Conservation (phyloP, 2,888 invertebrate species). For the Bembecia ichneumoniformis region DNA sequence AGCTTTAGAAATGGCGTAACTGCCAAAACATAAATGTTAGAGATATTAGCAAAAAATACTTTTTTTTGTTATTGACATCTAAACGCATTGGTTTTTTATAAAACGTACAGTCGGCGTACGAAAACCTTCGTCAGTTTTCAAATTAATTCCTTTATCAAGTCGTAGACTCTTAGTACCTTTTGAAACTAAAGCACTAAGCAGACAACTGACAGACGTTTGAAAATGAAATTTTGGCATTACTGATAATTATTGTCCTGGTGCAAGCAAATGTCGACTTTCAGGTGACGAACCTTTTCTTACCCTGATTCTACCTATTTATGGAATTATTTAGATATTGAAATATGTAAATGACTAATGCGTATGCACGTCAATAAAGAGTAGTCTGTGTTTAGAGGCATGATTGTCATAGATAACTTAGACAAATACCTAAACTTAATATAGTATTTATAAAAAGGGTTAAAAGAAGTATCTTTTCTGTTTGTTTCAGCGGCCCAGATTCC, state of each 20-base stretch:
- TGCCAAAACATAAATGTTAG: too few species aligned
- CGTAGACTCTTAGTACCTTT: neutral
- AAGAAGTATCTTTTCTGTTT: constrained; percentile 46
- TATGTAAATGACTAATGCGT: constrained; percentile 17
- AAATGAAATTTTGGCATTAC: neutral
- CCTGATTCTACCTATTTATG: too few species aligned
- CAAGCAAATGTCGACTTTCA: too few species aligned
- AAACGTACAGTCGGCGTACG: neutral
- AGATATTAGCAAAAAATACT: too few species aligned
- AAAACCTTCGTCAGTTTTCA: too few species aligned
- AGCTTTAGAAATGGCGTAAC: too few species aligned
- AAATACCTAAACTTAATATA: constrained; percentile 14
- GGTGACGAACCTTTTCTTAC: too few species aligned
- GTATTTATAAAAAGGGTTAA: neutral
- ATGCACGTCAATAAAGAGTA: constrained; percentile 23
- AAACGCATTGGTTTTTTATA: too few species aligned
- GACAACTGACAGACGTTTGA: too few species aligned
- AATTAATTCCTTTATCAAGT: neutral
- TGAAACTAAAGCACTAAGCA: too few species aligned
- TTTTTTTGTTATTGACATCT: too few species aligned
- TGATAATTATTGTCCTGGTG: neutral
- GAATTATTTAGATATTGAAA: too few species aligned
- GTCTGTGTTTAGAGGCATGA: constrained; percentile 61
- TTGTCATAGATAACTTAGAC: constrained; percentile 38
- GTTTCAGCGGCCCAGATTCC: constrained; percentile 91